These are phyloP conservation scores for Xiphophorus hellerii DNA, from an alignment of 2,113 vertebrate species.

Conservation along the genomic window DNA sequence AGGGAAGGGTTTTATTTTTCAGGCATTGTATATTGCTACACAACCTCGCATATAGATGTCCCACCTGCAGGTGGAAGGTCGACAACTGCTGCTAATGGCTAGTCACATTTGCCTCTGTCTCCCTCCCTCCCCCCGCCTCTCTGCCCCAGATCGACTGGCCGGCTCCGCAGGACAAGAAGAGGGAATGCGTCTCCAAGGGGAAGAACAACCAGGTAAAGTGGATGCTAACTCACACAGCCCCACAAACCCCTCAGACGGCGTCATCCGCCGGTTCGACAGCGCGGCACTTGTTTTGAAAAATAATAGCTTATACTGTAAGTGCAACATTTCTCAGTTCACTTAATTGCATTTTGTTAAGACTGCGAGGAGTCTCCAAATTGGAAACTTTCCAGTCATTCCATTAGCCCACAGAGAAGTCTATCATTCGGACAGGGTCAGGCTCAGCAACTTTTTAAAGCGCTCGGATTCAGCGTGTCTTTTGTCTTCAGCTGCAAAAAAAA, in stretches of 20 bases:
- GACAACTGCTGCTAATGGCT: neutral
- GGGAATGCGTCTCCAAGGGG: constrained; percentile 79
- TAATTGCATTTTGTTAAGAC: constrained; percentile 45
- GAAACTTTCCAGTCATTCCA: constrained; percentile 67
- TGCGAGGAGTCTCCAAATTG: constrained; percentile 44
- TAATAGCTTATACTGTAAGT: constrained; percentile 9
- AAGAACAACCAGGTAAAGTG: constrained; percentile 83
- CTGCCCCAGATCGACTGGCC: constrained; percentile 79
- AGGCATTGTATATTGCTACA: neutral
- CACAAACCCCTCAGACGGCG: neutral
- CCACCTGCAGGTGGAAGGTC: neutral
- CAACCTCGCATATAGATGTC: neutral
- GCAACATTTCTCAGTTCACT: constrained; percentile 36
- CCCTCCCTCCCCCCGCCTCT: neutral
- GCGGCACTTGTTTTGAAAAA: neutral
- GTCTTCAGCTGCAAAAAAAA: constrained; percentile 9
- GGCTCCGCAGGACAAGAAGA: constrained; percentile 81
- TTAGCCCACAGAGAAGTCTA: constrained; percentile 45
- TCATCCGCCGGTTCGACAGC: constrained; percentile 6
- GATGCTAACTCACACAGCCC: constrained; percentile 3
- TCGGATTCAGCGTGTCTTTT: constrained; percentile 13
- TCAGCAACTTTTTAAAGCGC: constrained; percentile 52
- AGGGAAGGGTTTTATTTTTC: constrained; percentile 9
- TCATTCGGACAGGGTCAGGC: constrained; percentile 19
- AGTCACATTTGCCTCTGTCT: constrained; percentile 29